Evolutionary conservation across 2,113 vertebrate genomes (phyloP).

Genomic region (Castor canadensis): DNA sequence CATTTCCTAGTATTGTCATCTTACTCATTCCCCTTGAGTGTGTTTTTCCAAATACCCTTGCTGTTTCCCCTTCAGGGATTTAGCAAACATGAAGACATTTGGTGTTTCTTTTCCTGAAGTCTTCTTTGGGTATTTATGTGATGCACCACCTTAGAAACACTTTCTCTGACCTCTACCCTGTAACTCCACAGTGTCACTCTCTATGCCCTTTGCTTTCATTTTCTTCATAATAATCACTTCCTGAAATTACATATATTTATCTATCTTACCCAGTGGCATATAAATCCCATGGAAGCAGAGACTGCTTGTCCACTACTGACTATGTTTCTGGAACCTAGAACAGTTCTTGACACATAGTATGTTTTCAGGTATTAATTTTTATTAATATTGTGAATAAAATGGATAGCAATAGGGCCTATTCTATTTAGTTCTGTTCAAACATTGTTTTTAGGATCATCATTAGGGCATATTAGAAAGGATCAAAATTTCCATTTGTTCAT

Average conservation of each 20-base stretch:
- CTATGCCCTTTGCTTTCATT: background rate
- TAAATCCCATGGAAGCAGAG: background rate
- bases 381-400: background rate
- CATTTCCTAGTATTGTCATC: background rate
- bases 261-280: background rate
- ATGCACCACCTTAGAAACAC: background rate
- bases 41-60: background rate
- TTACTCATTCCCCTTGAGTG: background rate
- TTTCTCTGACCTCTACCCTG: background rate
- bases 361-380: background rate
- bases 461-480: background rate
- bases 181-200: background rate
- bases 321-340: background rate
- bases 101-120: background rate
- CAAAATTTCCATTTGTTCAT: background rate
- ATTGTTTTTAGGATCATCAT: background rate
- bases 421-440: background rate
- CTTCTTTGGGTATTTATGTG: background rate
- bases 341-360: background rate
- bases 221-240: background rate
- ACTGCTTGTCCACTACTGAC: background rate
- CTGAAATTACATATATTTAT: background rate
- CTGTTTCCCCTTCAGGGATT: background rate
- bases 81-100: constrained; percentile 5
- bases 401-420: no score